phyloP scores from a whole-genome alignment of 2,888 invertebrate species.

The Aphidius colemani region DNA sequence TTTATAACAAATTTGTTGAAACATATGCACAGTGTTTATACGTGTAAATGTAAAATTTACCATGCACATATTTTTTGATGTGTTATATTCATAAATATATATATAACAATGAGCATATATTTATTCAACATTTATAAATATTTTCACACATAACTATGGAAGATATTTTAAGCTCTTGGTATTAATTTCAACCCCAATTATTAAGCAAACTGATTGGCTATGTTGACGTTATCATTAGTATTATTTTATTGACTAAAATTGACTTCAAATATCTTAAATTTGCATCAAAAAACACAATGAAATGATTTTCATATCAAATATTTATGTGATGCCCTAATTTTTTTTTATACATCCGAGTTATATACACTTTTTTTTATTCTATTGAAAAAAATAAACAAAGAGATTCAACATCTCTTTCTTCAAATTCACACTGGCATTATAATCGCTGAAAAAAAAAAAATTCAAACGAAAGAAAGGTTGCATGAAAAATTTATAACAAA shows the following conservation, averaged over 20 bases:
- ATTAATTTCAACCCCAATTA: neutral
- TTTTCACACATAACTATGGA: no score
- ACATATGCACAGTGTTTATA: no score
- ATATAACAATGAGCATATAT: no score
- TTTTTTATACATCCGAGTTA: conserved; percentile 4
- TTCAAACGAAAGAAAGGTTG: neutral
- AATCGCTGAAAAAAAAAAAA: conserved; percentile 8
- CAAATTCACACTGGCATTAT: neutral
- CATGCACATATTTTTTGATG: no score
- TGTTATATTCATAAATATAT: no score
- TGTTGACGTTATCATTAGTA: conserved; percentile 23
- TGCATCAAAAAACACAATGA: no score
- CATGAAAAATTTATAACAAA: conserved; percentile 3
- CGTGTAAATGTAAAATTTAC: no score
- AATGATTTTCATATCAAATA: conserved; percentile 16
- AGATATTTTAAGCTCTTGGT: no score
- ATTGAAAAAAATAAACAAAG: neutral
- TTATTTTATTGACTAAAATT: conserved; percentile 20
- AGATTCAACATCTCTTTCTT: neutral
- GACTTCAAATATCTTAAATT: no score
- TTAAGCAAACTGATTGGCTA: conserved; percentile 27
- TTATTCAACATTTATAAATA: no score
- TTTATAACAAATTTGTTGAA: no score
- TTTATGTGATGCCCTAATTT: conserved; percentile 14
- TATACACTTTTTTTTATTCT: neutral